These are phyloP conservation scores for Acanthurus leucopareius DNA, from an alignment of 2,797 vertebrate genomes.

Conservation along the genomic window DNA sequence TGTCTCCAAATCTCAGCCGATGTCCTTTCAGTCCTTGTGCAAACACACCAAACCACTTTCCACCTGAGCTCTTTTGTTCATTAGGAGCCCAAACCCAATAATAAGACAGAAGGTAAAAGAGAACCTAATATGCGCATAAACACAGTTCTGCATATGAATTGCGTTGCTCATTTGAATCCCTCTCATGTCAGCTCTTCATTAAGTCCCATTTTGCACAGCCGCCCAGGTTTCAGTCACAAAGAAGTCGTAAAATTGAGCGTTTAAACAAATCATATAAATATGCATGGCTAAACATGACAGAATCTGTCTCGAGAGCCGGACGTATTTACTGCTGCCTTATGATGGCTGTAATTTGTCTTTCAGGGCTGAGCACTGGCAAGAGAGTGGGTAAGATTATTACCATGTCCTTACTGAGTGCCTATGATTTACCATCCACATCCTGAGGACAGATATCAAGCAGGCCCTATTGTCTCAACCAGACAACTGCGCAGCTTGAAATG, in stretches of 20 bases:
- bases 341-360: constrained; percentile 52
- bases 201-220: background rate
- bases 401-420: constrained; percentile 39
- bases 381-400: constrained; percentile 42
- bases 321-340: constrained; percentile 51
- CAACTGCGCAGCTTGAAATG: constrained; percentile 20
- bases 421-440: constrained; percentile 60
- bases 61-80: constrained; percentile 50
- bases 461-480: constrained; percentile 48
- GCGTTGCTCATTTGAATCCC: constrained; percentile 58
- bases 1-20: constrained; percentile 32
- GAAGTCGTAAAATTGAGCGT: constrained; percentile 19
- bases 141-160: constrained; percentile 50
- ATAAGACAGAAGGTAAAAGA: constrained; percentile 15
- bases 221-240: constrained; percentile 50
- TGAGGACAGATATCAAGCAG: constrained; percentile 51
- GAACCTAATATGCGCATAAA: constrained; percentile 2
- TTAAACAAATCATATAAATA: constrained; percentile 56
- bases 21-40: constrained; percentile 26
- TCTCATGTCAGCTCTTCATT: constrained; percentile 63
- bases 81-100: constrained; percentile 24
- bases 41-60: constrained; percentile 36
- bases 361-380: constrained; percentile 18
- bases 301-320: constrained; percentile 36
- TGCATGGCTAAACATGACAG: constrained; percentile 35